phyloP scores from a whole-genome alignment of 2,797 vertebrate species.

The Acipenser transmontanus region DNA sequence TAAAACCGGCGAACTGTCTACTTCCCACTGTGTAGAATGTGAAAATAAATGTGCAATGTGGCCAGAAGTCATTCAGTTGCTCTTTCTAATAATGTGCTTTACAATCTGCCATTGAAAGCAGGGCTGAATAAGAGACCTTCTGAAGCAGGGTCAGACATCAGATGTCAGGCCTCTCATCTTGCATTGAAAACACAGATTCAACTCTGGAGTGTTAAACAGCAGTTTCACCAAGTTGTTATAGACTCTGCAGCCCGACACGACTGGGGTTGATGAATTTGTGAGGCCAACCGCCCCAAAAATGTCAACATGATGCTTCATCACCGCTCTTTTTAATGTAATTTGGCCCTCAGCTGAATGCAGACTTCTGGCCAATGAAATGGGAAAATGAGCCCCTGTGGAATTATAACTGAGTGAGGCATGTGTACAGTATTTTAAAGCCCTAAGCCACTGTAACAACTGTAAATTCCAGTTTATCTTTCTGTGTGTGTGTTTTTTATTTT shows the following conservation, averaged over 20 bases:
- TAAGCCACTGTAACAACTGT: neutral
- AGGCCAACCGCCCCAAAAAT: constrained; percentile 1
- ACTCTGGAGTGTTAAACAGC: neutral
- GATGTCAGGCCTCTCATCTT: neutral
- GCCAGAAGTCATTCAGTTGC: neutral
- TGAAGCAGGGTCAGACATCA: neutral
- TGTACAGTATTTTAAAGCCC: neutral
- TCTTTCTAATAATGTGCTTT: neutral
- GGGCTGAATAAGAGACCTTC: neutral
- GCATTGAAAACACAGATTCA: neutral
- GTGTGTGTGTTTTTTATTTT: constrained; percentile 8
- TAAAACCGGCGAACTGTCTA: too few species aligned
- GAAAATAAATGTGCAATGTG: too few species aligned
- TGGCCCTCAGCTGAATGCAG: neutral
- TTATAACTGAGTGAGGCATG: too few species aligned
- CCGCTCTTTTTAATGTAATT: neutral
- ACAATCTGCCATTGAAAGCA: neutral
- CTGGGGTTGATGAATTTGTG: neutral
- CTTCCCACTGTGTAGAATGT: too few species aligned
- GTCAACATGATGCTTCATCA: neutral
- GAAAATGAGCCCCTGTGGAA: neutral
- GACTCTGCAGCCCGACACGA: neutral
- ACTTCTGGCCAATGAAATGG: neutral
- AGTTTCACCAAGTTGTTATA: neutral
- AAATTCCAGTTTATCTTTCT: too few species aligned